Evolutionary conservation across 2,113 vertebrate genomes (phyloP).

Genomic region (Microcebus tavaratra): DNA sequence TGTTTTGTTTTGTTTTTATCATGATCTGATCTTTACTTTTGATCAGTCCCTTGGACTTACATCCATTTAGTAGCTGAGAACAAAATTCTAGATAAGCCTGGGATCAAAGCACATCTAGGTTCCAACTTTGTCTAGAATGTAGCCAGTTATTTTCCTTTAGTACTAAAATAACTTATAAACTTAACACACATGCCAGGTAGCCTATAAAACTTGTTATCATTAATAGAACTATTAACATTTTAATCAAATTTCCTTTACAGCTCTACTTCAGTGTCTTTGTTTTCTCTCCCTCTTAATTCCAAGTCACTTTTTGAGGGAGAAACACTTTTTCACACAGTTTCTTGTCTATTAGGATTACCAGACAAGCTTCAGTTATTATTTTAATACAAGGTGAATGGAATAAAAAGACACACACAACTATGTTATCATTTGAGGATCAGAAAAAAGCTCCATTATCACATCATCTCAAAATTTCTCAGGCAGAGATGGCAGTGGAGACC

Average conservation of each 20-base stretch:
- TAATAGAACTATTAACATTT: neutral
- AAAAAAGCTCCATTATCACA: neutral
- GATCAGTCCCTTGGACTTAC: neutral
- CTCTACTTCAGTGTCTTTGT: neutral
- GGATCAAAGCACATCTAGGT: neutral
- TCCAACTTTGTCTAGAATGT: neutral
- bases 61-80: neutral
- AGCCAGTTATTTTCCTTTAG: neutral
- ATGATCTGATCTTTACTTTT: neutral
- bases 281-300: neutral
- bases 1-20: neutral
- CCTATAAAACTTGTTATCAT: neutral
- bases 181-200: neutral
- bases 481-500: neutral
- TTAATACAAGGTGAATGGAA: neutral
- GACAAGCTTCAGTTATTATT: neutral
- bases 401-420: neutral
- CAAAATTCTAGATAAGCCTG: neutral
- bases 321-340: neutral
- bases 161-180: neutral
- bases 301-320: neutral
- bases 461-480: neutral
- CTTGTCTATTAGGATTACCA: neutral
- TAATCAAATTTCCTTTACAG: conserved; percentile 4
- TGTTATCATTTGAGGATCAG: neutral